Conservation (phyloP, 2,888 invertebrate genomes). For the Pristionchus entomophagus region DNA sequence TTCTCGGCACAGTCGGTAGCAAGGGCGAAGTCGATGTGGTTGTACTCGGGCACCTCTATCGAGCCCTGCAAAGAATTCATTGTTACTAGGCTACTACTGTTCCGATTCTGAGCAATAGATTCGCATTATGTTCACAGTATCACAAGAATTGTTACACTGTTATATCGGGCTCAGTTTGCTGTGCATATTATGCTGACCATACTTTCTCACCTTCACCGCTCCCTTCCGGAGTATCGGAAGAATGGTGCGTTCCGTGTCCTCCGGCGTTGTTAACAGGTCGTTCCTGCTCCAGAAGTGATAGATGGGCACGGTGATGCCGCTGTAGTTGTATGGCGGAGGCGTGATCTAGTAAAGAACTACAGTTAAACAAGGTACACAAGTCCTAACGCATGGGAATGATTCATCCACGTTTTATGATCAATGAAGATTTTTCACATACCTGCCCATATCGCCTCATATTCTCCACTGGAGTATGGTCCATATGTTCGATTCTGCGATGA, state of each 20-base stretch:
- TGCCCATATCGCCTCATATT: not conserved
- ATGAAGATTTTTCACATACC: not conserved
- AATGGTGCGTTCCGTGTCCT: not conserved
- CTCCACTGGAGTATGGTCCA: not conserved
- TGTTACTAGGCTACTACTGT: too few relatives aligned
- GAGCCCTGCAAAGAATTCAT: not conserved
- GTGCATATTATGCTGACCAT: too few relatives aligned
- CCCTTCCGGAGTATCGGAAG: not conserved
- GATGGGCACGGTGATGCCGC: not conserved
- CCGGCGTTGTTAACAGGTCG: not conserved
- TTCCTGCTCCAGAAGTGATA: too few relatives aligned
- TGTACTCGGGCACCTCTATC: not conserved
- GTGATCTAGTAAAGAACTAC: too few relatives aligned
- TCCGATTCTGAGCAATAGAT: too few relatives aligned
- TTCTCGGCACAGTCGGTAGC: not conserved
- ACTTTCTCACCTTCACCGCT: not conserved
- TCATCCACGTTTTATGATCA: too few relatives aligned
- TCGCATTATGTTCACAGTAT: too few relatives aligned
- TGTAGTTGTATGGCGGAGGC: conserved; percentile 10
- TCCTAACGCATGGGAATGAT: too few relatives aligned
- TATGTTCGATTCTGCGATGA: not conserved
- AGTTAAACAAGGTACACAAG: too few relatives aligned
- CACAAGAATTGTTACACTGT: not conserved
- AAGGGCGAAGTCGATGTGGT: not conserved
- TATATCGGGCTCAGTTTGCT: too few relatives aligned